phyloP scores from a whole-genome alignment of 2,797 vertebrate genomes.

The Salarias fasciatus region DNA sequence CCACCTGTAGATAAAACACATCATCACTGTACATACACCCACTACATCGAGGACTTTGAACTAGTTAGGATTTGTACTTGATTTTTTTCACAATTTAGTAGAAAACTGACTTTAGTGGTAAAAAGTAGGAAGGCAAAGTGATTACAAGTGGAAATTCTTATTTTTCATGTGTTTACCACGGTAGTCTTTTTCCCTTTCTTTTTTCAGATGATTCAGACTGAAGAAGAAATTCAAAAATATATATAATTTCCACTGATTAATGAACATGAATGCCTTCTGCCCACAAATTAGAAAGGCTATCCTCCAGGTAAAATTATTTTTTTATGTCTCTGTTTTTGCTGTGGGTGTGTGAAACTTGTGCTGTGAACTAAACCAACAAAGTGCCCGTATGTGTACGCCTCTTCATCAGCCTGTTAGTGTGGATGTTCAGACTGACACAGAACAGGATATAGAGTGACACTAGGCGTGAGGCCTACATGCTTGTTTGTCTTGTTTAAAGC shows the following conservation, averaged over 20 bases:
- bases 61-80: conserved; percentile 45
- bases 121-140: conserved; percentile 20
- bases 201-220: too few relatives aligned
- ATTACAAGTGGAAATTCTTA: neutral
- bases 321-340: conserved; percentile 20
- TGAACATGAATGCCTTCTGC: neutral
- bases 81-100: conserved; percentile 28
- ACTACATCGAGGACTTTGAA: conserved; percentile 26
- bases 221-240: neutral
- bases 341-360: conserved; percentile 3
- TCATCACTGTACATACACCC: conserved; percentile 55
- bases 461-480: neutral
- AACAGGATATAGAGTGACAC: conserved; percentile 8
- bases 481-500: conserved; percentile 18
- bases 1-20: conserved; percentile 62
- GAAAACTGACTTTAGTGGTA: conserved; percentile 17
- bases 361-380: conserved; percentile 22
- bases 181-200: conserved; percentile 1
- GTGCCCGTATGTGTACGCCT: conserved; percentile 1
- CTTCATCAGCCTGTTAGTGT: neutral
- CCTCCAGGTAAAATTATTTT: neutral
- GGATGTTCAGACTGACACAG: conserved; percentile 1
- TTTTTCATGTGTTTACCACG: neutral
- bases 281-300: neutral
- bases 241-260: neutral